phyloP scores from a whole-genome alignment of 2,888 invertebrate species.

The Stegana nigrithorax region DNA sequence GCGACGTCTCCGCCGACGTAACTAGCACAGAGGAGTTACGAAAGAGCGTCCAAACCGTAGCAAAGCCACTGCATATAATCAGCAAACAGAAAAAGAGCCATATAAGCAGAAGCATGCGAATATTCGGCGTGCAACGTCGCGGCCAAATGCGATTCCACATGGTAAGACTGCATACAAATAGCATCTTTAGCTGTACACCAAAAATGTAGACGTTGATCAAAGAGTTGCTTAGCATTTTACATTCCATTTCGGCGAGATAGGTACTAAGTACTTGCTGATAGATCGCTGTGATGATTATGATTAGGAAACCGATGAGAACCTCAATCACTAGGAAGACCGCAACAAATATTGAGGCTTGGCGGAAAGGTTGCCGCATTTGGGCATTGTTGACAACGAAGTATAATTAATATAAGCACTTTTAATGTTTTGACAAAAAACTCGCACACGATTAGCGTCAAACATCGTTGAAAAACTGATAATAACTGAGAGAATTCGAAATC shows the following conservation, averaged over 20 bases:
- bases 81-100: conserved; percentile 59
- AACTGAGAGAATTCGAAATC: too few relatives aligned
- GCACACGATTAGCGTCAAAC: too few relatives aligned
- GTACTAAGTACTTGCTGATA: conserved; percentile 48
- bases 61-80: conserved; percentile 52
- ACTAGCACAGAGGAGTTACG: conserved; percentile 41
- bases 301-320: conserved; percentile 47
- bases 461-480: too few relatives aligned
- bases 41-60: conserved; percentile 49
- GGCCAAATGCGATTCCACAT: conserved; percentile 58
- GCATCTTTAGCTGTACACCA: conserved; percentile 49
- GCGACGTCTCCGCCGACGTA: conserved; percentile 45
- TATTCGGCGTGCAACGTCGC: conserved; percentile 51
- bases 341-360: conserved; percentile 50
- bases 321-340: conserved; percentile 48
- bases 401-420: too few relatives aligned
- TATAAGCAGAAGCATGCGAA: conserved; percentile 46
- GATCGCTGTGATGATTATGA: conserved; percentile 46
- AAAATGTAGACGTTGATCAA: conserved; percentile 54
- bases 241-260: conserved; percentile 49
- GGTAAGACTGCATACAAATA: conserved; percentile 48
- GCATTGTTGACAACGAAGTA: conserved; percentile 51
- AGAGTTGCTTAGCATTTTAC: conserved; percentile 42
- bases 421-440: too few relatives aligned
- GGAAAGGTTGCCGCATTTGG: conserved; percentile 63